Conservation (phyloP, 2,797 vertebrate genomes). For the Danio kyathit region DNA sequence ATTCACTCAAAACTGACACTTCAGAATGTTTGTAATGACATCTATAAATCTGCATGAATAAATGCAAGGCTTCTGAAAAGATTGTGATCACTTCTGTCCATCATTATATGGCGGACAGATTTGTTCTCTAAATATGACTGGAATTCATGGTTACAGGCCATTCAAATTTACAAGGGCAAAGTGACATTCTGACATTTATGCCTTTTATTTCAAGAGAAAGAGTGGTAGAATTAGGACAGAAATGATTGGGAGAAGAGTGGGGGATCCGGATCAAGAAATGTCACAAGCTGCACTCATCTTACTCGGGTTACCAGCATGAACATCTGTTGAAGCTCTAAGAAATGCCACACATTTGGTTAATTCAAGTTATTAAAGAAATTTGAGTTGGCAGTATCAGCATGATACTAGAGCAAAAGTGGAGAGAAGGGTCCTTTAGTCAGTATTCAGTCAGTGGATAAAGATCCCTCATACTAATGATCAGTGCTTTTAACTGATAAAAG, state of each 20-base stretch:
- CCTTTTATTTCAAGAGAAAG: background rate
- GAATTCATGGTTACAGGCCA: background rate
- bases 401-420: slow-evolving; percentile 26
- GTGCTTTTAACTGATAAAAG: no score
- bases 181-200: background rate
- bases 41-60: no score
- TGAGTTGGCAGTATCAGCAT: slow-evolving; percentile 12
- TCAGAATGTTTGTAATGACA: no score
- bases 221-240: background rate
- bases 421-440: background rate
- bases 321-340: slow-evolving; percentile 15
- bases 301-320: background rate
- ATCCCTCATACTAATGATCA: background rate
- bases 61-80: no score
- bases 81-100: no score
- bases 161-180: background rate
- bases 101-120: no score
- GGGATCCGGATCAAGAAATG: slow-evolving; percentile 9
- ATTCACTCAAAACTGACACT: no score
- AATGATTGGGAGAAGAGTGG: background rate
- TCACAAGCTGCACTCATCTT: background rate
- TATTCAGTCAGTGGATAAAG: background rate
- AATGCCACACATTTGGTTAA: background rate
- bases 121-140: background rate
- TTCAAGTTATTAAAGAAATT: background rate